A percentile compares a stretch with the other conserved stretches of the same genome.
Conservation (phyloP, 2,888 invertebrate species). For the Cataglyphis livida region DNA sequence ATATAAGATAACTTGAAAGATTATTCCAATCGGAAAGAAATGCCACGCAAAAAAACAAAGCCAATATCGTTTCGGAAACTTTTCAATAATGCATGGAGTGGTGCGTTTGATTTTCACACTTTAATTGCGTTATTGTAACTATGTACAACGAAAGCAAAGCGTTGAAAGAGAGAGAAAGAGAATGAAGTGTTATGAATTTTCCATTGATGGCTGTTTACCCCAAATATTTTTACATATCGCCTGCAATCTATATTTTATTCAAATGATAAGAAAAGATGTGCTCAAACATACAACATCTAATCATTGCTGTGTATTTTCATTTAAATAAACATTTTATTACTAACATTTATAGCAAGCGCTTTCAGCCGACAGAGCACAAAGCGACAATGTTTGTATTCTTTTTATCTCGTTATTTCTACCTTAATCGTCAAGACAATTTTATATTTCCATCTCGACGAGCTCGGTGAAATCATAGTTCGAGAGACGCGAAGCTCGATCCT, state of each 20-base stretch:
- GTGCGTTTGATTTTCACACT: background rate
- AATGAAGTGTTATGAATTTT: conserved; percentile 3
- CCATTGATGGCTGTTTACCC: background rate
- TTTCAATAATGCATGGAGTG: conserved; percentile 3
- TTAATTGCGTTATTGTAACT: conserved; percentile 20
- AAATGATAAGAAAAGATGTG: background rate
- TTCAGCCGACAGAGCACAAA: conserved; percentile 8
- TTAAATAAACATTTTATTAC: conserved; percentile 12
- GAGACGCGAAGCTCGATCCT: conserved; percentile 22
- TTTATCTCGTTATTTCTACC: conserved; percentile 31
- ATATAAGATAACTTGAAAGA: conserved; percentile 2
- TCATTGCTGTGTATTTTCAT: conserved; percentile 1
- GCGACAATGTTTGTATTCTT: conserved; percentile 20
- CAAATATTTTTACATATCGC: background rate
- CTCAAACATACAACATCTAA: background rate
- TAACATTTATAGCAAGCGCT: conserved; percentile 26
- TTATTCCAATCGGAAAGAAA: conserved; percentile 11
- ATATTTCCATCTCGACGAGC: conserved; percentile 7
- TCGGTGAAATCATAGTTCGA: conserved; percentile 20
- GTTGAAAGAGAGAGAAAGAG: background rate
- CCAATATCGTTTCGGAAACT: background rate
- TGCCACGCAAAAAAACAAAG: background rate
- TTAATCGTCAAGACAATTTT: conserved; percentile 34
- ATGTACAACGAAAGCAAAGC: conserved; percentile 7
- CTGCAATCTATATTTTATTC: background rate